Evolutionary conservation across 2,888 invertebrate species (phyloP).

Genomic region (Eueremaeus valkanovi): DNA sequence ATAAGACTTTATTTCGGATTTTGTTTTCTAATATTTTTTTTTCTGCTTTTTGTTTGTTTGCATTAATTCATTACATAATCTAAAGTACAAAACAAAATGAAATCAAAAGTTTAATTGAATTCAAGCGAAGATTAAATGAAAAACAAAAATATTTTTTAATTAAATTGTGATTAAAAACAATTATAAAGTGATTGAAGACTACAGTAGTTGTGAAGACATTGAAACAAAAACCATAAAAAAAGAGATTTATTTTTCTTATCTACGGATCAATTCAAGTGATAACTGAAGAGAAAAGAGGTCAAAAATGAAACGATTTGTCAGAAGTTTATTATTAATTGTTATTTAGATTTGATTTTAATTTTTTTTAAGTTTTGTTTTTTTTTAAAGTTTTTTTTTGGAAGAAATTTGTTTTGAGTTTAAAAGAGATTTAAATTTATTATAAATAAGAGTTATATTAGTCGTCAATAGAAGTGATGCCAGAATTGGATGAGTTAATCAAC

Average conservation of each 20-base stretch:
- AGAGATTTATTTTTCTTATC: no score
- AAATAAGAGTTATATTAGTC: no score
- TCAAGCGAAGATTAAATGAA: neutral
- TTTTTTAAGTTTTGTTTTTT: neutral
- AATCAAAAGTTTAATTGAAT: neutral
- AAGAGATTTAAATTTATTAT: slow-evolving; percentile 1
- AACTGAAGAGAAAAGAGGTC: neutral
- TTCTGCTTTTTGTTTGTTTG: no score
- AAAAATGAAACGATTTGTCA: neutral
- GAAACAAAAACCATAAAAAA: neutral
- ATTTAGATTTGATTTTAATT: no score
- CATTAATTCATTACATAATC: neutral
- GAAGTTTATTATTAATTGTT: slow-evolving; percentile 4
- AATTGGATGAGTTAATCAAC: slow-evolving; percentile 9
- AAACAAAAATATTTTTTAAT: no score
- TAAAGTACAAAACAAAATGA: slow-evolving; percentile 14
- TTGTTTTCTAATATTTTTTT: no score
- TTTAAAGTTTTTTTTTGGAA: neutral
- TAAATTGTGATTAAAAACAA: slow-evolving; percentile 1
- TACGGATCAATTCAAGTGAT: neutral
- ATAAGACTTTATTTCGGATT: no score
- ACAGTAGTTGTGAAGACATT: neutral
- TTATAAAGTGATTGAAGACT: neutral
- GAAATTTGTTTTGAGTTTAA: neutral
- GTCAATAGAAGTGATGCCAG: neutral